Base-by-base conservation (phyloP, 2,113 vertebrate genomes). In the Holacanthus passer region DNA sequence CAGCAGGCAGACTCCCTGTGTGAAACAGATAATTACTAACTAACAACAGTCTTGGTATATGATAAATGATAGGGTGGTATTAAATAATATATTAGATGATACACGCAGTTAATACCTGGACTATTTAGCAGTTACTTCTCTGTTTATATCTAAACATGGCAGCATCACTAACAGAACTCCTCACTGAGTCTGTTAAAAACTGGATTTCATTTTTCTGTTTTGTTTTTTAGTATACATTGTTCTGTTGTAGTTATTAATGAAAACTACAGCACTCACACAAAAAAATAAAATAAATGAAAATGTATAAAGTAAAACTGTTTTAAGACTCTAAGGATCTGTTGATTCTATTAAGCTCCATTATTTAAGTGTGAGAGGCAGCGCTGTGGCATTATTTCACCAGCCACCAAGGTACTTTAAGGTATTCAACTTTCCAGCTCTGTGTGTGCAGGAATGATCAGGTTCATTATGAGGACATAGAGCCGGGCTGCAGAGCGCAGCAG, bases 391-490 rank as follows among this genome's bases (percentile, higher is more conserved):
- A 32, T 41, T 35, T 43, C 20, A 77, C 10, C 37, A 67, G 56
- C 16, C 43, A 55, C 24, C 14, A 13, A 62, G 39, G n/a, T 69
- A 4, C 10, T 68, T 62, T 37, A 55, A 83, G 16, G 24, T 37
- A 6, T 35, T 66, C 63, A 70, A 62, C 71, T 59, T 67, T 65
- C 14, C 65, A 35, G 55, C 78, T 73, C 45, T 22, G 1, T 48
- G n/a, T 68, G 66, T 47, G 58, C 69, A 71, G 75, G 32, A 70
- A 41, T n/a, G 73, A 73, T 76, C 70, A 79, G 70, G 85, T 75
- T 87, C 91, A 88, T 39, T 2, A n/a, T 37, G 75, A 91, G 85
- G 82, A 88, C 78, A 72, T 65, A n/a, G 76, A 70, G 62, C 63
- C 29, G 75, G 31, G 77, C 79, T 76, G 79, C 83, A 77, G 77